These are phyloP conservation scores for Cephalopachus bancanus DNA, from an alignment of 2,797 vertebrate genomes.

Conservation along the genomic window DNA sequence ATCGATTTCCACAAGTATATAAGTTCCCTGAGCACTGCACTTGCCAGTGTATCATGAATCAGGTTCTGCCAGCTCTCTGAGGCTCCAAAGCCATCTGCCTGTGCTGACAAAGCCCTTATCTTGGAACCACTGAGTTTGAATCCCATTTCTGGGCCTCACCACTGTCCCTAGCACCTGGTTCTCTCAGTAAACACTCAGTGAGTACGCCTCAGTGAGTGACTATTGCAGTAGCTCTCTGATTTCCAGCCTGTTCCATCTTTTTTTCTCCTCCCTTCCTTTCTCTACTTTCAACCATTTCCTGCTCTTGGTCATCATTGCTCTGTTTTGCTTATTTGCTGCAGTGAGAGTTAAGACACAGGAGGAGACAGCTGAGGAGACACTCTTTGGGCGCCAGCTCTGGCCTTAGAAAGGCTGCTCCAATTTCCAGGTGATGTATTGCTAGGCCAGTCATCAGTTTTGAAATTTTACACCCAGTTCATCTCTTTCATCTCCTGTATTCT, in stretches of 20 bases:
- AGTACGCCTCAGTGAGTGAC: not conserved
- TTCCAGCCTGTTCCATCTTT: not conserved
- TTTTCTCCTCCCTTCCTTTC: not conserved
- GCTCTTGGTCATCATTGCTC: not conserved
- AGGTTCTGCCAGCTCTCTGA: not conserved
- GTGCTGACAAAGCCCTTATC: not conserved
- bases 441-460: not conserved
- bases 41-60: rapidly evolving
- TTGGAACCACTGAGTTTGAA: not conserved
- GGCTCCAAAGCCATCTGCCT: not conserved
- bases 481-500: not conserved
- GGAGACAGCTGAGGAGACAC: not conserved
- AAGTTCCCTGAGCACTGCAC: not conserved
- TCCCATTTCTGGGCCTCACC: not conserved
- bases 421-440: not conserved
- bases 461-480: not conserved
- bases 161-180: not conserved
- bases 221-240: rapidly evolving
- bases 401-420: not conserved
- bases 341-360: not conserved
- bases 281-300: not conserved
- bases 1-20: not conserved
- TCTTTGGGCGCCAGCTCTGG: not conserved
- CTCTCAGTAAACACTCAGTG: not conserved
- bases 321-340: not conserved